Evolutionary conservation across 1,140 invertebrate species (phyloP).

Genomic region (Platyscapa corneri): DNA sequence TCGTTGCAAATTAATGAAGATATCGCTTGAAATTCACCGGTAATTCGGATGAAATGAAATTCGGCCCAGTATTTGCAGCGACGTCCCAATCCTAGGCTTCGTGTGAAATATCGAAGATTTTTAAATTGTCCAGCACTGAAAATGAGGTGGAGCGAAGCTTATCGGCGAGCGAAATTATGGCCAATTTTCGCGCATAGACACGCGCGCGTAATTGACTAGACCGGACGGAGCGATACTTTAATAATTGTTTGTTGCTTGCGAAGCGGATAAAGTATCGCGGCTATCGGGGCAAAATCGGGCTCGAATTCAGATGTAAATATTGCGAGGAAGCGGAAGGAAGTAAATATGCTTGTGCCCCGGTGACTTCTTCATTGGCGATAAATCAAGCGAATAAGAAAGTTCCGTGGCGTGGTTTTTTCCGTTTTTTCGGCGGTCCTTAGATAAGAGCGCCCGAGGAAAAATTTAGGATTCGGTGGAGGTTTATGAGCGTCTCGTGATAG

Average conservation of each 20-base stretch:
- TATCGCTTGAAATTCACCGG: no score
- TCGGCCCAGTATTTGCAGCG: no score
- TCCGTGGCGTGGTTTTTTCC: not conserved
- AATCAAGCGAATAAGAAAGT: slow-evolving; percentile 44
- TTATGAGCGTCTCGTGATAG: slow-evolving; percentile 49
- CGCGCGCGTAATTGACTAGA: no score
- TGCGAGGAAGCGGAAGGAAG: not conserved
- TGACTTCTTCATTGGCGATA: slow-evolving; percentile 43
- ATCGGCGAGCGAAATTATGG: no score
- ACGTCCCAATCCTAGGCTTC: no score
- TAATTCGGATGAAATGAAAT: no score
- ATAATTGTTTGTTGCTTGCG: not conserved
- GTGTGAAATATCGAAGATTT: no score
- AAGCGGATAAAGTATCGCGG: not conserved
- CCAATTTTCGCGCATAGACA: no score
- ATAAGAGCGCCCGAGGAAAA: slow-evolving; percentile 39
- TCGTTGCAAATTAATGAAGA: no score
- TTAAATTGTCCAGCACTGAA: no score
- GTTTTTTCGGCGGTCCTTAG: slow-evolving; percentile 17
- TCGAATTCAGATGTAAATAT: slow-evolving; percentile 17
- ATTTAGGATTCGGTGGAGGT: slow-evolving; percentile 43
- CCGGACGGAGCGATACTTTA: not conserved
- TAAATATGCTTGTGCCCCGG: slow-evolving; percentile 13
- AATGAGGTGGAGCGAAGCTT: no score
- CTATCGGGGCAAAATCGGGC: not conserved